Evolutionary conservation across 1,140 invertebrate genomes (phyloP).

Genomic region (Streblospio benedicti): DNA sequence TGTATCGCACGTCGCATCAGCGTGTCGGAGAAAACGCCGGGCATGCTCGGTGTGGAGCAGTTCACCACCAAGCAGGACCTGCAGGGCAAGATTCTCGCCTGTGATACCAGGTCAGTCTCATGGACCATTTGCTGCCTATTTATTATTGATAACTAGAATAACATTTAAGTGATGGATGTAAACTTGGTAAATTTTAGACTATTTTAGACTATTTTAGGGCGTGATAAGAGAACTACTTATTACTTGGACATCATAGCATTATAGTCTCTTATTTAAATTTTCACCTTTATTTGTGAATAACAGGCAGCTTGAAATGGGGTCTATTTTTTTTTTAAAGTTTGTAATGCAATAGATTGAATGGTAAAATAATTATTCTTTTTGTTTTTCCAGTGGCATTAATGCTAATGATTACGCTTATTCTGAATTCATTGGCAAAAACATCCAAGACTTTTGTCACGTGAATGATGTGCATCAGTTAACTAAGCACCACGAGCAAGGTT

Average conservation of each 20-base stretch:
- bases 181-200: too few species aligned
- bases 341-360: too few species aligned
- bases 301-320: too few species aligned
- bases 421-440: slow-evolving; percentile 36
- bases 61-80: slow-evolving; percentile 85
- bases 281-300: too few species aligned
- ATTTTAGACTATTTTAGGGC: too few species aligned
- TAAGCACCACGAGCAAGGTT: slow-evolving; percentile 40
- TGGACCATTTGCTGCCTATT: neutral
- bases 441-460: slow-evolving; percentile 38
- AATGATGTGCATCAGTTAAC: slow-evolving; percentile 35
- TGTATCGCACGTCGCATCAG: slow-evolving; percentile 75
- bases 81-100: slow-evolving; percentile 69
- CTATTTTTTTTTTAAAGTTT: too few species aligned
- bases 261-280: too few species aligned
- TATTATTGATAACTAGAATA: too few species aligned
- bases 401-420: slow-evolving; percentile 25
- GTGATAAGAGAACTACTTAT: too few species aligned
- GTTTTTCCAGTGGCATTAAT: slow-evolving; percentile 51
- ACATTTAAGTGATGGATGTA: too few species aligned
- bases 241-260: too few species aligned
- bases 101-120: slow-evolving; percentile 56
- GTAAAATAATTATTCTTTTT: slow-evolving; percentile 9
- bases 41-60: slow-evolving; percentile 60
- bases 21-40: slow-evolving; percentile 64